These are phyloP conservation scores for Leptopilina syphax DNA, from an alignment of 2,888 invertebrate species.

Conservation along the genomic window DNA sequence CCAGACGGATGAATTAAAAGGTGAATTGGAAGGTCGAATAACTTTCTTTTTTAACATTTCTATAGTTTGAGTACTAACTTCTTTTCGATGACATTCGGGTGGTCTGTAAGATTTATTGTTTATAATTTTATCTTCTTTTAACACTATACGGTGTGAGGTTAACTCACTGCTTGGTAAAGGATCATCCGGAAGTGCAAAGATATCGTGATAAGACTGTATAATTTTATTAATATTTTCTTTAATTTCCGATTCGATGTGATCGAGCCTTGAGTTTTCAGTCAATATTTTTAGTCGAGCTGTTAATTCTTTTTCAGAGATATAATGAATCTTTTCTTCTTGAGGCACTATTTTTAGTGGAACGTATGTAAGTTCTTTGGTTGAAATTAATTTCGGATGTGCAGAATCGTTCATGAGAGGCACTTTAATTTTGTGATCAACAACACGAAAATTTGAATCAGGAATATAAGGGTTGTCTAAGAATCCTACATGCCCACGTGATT, in stretches of 20 bases:
- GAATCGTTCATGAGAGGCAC: background rate
- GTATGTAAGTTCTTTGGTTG: background rate
- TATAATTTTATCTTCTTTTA: background rate
- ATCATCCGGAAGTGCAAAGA: background rate
- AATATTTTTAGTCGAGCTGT: background rate
- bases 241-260: background rate
- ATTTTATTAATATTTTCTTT: background rate
- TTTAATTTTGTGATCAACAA: background rate
- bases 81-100: background rate
- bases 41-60: background rate
- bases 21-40: background rate
- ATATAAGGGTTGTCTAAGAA: background rate
- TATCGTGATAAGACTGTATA: background rate
- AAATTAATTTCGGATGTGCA: background rate
- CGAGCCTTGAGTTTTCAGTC: background rate
- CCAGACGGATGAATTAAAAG: background rate
- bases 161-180: background rate
- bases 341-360: background rate
- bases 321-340: background rate
- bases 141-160: background rate
- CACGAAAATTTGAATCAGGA: background rate
- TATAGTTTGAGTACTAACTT: background rate
- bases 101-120: background rate
- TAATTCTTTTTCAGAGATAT: background rate
- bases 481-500: background rate